Base-by-base conservation (phyloP, 2,888 invertebrate species). In the Barypeithes pellucidus region DNA sequence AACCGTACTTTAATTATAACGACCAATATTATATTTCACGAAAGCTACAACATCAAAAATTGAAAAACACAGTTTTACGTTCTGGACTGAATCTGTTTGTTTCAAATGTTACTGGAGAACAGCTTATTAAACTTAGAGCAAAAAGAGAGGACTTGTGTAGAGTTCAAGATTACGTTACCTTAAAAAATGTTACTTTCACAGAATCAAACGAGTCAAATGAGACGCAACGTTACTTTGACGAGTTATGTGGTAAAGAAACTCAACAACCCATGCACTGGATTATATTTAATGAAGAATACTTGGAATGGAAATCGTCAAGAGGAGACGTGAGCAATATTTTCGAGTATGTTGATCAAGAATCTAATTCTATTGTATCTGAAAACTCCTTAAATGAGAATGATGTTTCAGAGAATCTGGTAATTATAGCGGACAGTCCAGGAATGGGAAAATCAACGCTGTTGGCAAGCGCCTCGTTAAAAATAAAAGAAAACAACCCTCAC, bases 381-480 rank as follows among this genome's bases (percentile, higher is more conserved):
- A 12, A 50, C 12, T 11, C 11, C 22, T 50, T 22, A 12, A 12
- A 22, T 0, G 50, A 50, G 22, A 12, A 50, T 1, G 50, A 50
- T 8, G 11, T n/a, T 22, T 50, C 24, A 11, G 50, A 50, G 22
- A 29, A 29, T 2, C 9, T 29, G 22, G 20, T 22, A 22, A 50
- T 22, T n/a, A 50, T 9, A 22, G 50, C 22, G 12, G 50, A 50
- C 24, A 50, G n/a, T 50, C 50, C 50, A 11, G 50, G 50, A 12
- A 50, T 50, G 50, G 50, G 50, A 24, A 50, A 50, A 24, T 50
- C 50, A 3, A 50, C 50, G 2, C 50, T 50, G 0, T n/a, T 22
- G n/a, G 22, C 22, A 12, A 50, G 50, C 11, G 50, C n/a, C 5
- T 20, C 50, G n/a, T 50, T 24, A 22, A 50, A 22, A n/a, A 50